Conservation (phyloP, 2,113 vertebrate species). For the Rhabdomys dilectus region DNA sequence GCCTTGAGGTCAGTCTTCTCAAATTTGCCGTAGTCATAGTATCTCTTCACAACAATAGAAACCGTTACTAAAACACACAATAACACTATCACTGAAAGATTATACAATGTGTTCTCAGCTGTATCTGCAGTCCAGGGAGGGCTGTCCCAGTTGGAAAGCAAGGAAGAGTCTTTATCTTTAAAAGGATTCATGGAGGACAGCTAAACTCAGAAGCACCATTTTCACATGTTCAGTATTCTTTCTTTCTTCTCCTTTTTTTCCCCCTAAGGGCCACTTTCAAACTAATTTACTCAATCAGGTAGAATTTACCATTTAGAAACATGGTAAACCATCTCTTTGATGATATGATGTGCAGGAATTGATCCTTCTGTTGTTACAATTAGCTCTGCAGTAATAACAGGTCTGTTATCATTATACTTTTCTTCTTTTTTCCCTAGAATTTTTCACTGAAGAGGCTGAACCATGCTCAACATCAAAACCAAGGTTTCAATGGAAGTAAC, state of each 20-base stretch:
- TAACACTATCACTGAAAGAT: background rate
- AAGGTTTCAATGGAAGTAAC: background rate
- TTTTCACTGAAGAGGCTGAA: background rate
- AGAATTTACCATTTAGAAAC: background rate
- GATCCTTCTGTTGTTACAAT: background rate
- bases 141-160: background rate
- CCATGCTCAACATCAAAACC: conserved; percentile 8
- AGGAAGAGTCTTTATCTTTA: background rate
- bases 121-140: background rate
- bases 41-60: background rate
- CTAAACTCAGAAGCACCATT: background rate
- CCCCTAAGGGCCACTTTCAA: background rate
- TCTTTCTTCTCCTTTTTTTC: background rate
- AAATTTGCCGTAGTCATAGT: background rate
- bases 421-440: background rate
- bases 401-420: background rate
- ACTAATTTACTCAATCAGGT: background rate
- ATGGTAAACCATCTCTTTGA: background rate
- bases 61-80: background rate
- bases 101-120: background rate
- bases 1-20: too few species aligned
- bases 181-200: background rate
- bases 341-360: background rate
- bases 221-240: background rate
- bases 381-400: background rate